These are phyloP conservation scores for Nerophis ophidion DNA, from an alignment of 2,113 vertebrate genomes.

Conservation along the genomic window DNA sequence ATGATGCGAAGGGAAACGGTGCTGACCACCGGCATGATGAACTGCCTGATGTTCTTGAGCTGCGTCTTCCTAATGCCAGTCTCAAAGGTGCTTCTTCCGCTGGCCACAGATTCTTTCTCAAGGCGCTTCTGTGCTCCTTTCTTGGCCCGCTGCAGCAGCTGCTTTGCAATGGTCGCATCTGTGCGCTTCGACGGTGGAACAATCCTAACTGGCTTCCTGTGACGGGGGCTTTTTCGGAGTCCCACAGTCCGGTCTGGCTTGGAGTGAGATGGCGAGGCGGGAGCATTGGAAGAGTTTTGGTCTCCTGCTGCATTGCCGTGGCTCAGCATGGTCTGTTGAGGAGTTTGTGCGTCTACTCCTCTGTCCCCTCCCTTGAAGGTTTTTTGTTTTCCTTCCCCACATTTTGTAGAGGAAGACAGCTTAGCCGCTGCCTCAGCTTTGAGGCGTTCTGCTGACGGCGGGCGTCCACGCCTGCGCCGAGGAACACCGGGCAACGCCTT, in stretches of 20 bases:
- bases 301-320: slow-evolving; percentile 42
- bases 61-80: slow-evolving; percentile 86
- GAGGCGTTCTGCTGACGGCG: slow-evolving; percentile 85
- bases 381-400: slow-evolving; percentile 79
- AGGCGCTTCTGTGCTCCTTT: slow-evolving; percentile 87
- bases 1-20: slow-evolving; percentile 95
- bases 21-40: slow-evolving; percentile 98
- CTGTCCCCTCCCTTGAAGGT: slow-evolving; percentile 79
- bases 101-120: slow-evolving; percentile 79
- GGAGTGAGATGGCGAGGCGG: slow-evolving; percentile 67
- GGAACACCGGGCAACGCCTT: slow-evolving; percentile 82
- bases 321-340: slow-evolving; percentile 51
- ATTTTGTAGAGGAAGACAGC: slow-evolving; percentile 57
- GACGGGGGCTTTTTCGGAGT: slow-evolving; percentile 89
- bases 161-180: slow-evolving; percentile 91
- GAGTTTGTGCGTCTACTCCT: slow-evolving; percentile 57
- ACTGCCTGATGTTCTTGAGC: slow-evolving; percentile 96
- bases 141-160: slow-evolving; percentile 91
- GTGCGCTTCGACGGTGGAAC: slow-evolving; percentile 93
- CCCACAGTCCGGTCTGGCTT: slow-evolving; percentile 69
- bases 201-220: slow-evolving; percentile 89
- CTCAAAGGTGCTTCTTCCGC: slow-evolving; percentile 44
- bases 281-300: slow-evolving; percentile 57
- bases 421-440: slow-evolving; percentile 77
- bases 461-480: slow-evolving; percentile 82